Percentiles rank a stretch among this genome's conserved stretches.
These are phyloP conservation scores for Halcyon malimbica DNA, from an alignment of 2,113 vertebrate species.

Conservation along the genomic window DNA sequence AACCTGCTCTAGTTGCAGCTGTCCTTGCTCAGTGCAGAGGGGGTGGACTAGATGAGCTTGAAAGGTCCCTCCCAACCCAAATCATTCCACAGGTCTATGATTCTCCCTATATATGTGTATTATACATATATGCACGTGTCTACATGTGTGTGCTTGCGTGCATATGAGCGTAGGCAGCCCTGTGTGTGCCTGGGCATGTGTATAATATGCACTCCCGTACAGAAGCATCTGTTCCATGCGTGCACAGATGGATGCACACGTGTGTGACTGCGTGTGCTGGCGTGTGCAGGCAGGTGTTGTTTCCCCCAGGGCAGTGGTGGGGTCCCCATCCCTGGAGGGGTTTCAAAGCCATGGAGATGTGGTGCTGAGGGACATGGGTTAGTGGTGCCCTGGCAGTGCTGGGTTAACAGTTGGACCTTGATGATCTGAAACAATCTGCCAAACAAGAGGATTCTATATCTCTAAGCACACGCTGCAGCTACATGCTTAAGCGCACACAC, in stretches of 20 bases:
- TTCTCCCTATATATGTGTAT: background rate
- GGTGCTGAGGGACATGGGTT: background rate
- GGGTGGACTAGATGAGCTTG: background rate
- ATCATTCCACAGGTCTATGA: background rate
- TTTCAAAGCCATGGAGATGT: background rate
- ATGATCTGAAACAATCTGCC: background rate
- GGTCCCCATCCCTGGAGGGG: background rate
- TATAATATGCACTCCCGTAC: accelerated
- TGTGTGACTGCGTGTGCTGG: background rate
- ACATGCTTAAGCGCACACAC: background rate
- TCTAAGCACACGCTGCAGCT: background rate
- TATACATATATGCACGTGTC: background rate
- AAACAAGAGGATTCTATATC: background rate
- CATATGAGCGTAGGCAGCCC: background rate
- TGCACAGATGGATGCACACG: accelerated
- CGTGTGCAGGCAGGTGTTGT: background rate
- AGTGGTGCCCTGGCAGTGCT: background rate
- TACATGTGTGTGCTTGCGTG: background rate
- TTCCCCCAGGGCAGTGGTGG: background rate
- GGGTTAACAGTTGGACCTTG: background rate
- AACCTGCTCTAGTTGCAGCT: background rate
- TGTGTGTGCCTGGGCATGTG: background rate
- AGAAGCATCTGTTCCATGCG: background rate
- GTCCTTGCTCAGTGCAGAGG: background rate
- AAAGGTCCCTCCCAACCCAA: background rate